These are phyloP conservation scores for Latheticus oryzae DNA, from an alignment of 2,888 invertebrate species.

Conservation along the genomic window DNA sequence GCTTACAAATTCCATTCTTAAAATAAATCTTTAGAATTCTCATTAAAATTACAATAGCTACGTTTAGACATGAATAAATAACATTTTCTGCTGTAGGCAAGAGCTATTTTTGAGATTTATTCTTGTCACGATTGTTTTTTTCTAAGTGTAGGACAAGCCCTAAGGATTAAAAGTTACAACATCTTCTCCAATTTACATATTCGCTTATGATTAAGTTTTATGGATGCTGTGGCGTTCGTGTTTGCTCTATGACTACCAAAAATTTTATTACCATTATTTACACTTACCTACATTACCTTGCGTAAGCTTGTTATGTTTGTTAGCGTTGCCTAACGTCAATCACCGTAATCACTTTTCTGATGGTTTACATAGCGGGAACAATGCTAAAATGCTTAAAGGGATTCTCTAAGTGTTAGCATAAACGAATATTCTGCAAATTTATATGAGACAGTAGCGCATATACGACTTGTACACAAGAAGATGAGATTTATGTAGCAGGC, in stretches of 20 bases:
- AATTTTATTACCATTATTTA: conserved; percentile 1
- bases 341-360: conserved; percentile 13
- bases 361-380: conserved; percentile 12
- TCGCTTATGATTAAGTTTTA: no score
- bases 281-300: conserved; percentile 3
- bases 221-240: no score
- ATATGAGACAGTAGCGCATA: conserved; percentile 7
- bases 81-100: background rate
- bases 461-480: conserved; percentile 6
- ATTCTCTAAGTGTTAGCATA: conserved; percentile 3
- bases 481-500: conserved; percentile 8
- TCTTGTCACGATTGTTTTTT: no score
- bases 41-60: conserved; percentile 5
- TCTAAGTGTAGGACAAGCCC: no score
- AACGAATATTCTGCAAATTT: conserved; percentile 6
- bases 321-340: conserved; percentile 9
- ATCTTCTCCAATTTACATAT: no score
- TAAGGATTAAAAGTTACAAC: no score
- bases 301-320: conserved; percentile 4
- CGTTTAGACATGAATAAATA: conserved; percentile 5
- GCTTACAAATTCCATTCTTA: background rate
- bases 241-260: no score
- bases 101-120: background rate
- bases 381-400: conserved; percentile 2
- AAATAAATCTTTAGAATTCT: conserved; percentile 1